Percentiles rank a stretch among this genome's conserved stretches.
Conservation (phyloP, 2,888 invertebrate genomes). For the Ormyrus pomaceus region DNA sequence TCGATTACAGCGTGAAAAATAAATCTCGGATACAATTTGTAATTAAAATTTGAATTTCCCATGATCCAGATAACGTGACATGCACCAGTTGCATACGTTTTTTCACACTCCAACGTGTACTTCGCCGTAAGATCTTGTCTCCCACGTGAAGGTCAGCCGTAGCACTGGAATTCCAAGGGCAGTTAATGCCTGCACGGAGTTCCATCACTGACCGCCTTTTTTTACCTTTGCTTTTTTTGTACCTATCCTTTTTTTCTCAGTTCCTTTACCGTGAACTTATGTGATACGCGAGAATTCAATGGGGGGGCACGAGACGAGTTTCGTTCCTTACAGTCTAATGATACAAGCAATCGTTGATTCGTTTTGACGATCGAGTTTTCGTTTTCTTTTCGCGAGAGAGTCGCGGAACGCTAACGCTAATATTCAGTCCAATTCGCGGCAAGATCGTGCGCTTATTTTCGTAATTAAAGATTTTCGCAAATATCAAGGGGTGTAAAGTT, state of each 20-base stretch:
- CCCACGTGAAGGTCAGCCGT: conserved; percentile 35
- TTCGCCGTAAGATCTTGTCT: conserved; percentile 59
- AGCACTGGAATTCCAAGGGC: conserved; percentile 48
- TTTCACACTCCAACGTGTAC: conserved; percentile 37
- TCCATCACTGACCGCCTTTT: conserved; percentile 42
- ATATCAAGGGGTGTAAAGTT: too few relatives aligned
- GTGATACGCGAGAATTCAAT: conserved; percentile 22
- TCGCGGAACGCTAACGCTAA: background rate
- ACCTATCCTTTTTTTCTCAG: conserved; percentile 12
- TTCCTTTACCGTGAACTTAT: background rate
- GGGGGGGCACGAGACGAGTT: conserved; percentile 28
- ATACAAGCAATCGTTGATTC: background rate
- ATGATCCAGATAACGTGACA: conserved; percentile 16
- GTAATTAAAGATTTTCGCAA: too few relatives aligned
- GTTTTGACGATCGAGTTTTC: background rate
- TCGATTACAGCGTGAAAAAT: too few relatives aligned
- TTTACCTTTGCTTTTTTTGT: conserved; percentile 7
- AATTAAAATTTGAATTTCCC: conserved; percentile 9
- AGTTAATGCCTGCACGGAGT: conserved; percentile 14
- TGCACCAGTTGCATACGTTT: background rate
- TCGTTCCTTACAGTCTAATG: conserved; percentile 18
- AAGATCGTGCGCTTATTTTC: conserved; percentile 8
- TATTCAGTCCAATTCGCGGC: conserved; percentile 5
- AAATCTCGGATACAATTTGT: too few relatives aligned
- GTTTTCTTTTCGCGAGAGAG: conserved; percentile 1